Base-by-base conservation (phyloP, 2,888 invertebrate species). In the Trissonchulus sp. region DNA sequence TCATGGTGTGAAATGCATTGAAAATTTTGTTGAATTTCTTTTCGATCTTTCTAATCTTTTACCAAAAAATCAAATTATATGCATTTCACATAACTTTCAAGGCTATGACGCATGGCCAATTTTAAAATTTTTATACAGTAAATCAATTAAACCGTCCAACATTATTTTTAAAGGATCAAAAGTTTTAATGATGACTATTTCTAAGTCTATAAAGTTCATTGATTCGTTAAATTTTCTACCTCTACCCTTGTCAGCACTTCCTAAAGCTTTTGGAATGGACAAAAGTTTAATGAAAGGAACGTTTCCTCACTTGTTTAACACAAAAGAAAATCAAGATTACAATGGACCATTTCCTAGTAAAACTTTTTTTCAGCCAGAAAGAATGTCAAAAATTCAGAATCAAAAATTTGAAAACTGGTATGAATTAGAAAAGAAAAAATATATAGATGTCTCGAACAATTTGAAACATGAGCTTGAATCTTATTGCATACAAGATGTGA, bases 221-320 rank as follows among this genome's bases (percentile, higher is more conserved):
- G 65, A 65, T 65, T 31, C 31, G 28, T 65, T 31, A 18, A 65
- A 65, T 65, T 65, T 65, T 65, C 34, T 65, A 65, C 28, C 28
- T 65, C 34, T 30, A 31, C 34, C 65, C 28, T 30, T 65, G 34
- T 8, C 31, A 65, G 34, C 31, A 18, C 65, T 65, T 65, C 65
- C 65, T 18, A 65, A 65, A 65, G 34, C 31, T n/a, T 65, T 65
- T n/a, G 34, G 34, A 31, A 31, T 65, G 28, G 34, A 30, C 15
- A 65, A 30, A 3, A 65, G 31, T n/a, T n/a, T n/a, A n/a, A n/a
- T n/a, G 15, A 65, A 65, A 65, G 65, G 65, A 18, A 31, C 31
- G 65, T 65, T 65, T 65, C 65, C 65, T 65, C 65, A 65, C n/a
- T 18, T 8, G 31, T n/a, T 65, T 8, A 65, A 65, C 34, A 65